Base-by-base conservation (phyloP, 2,113 vertebrate species). In the Engystomops pustulosus region DNA sequence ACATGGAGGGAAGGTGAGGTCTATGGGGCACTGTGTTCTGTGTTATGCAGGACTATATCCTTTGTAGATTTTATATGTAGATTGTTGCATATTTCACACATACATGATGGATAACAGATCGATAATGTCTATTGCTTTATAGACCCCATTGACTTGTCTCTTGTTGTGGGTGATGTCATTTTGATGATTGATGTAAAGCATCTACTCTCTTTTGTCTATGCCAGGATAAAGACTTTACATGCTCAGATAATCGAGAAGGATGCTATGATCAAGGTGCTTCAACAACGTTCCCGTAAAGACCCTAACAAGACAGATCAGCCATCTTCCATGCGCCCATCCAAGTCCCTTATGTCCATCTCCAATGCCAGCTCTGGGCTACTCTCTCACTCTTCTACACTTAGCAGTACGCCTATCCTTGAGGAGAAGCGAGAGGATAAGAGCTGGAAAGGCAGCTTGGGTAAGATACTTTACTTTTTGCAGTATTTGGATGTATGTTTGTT, bases 171-270 rank as follows among this genome's bases (percentile, higher is more conserved):
- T 45, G 2, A 11, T 45, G 44, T 45, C 2, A 12, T 11, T 45
- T 45, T 45, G 7, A n/a, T n/a, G n/a, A n/a, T n/a, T n/a, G n/a
- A n/a, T n/a, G n/a, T n/a, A n/a, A n/a, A n/a, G n/a, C n/a, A n/a
- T n/a, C 38, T 41, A 5, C 38, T 41, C 11, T 60, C 11, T 58
- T 55, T 60, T 83, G 53, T 55, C 8, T 83, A 45, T 53, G 14
- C 3, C 84, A 99, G 97, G 91, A 99, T 99, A 85, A 99, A 99
- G 93, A 99, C 95, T 38, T 95, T 99, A 5, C 98, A 99, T 0
- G 98, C 98, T 10, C 98, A 99, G 91, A 99, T 99, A 88, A 99
- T 99, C 41, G 98, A 99, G 89, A 99, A 99, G 87, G 98, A 99
- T 0, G 98, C 98, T 87, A 99, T 99, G 98, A 99, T 99, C 87